A percentile compares a stretch with the other conserved stretches of the same genome.
phyloP scores from a whole-genome alignment of 2,888 invertebrate genomes.

The Kuschelorhynchus macadamiae region DNA sequence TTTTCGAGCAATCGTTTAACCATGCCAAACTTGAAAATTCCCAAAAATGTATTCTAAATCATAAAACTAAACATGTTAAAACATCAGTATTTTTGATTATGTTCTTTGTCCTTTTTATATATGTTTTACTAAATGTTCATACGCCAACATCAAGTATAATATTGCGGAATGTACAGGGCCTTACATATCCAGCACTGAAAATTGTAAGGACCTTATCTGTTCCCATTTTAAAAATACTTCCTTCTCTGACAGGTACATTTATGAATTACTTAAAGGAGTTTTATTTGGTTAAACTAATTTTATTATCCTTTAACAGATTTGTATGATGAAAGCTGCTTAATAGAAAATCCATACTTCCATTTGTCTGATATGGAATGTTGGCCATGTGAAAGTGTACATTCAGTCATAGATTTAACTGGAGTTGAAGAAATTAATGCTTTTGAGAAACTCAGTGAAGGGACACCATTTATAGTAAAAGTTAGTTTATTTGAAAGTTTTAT shows the following conservation, averaged over 20 bases:
- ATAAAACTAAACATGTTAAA: conserved; percentile 39
- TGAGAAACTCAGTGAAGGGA: conserved; percentile 70
- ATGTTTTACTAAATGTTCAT: conserved; percentile 71
- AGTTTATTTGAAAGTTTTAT: no score
- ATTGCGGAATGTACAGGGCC: conserved; percentile 82
- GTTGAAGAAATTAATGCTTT: conserved; percentile 69
- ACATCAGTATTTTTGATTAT: conserved; percentile 53
- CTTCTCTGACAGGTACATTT: conserved; percentile 77
- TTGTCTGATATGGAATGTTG: conserved; percentile 88
- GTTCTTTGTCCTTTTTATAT: conserved; percentile 65
- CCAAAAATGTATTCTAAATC: conserved; percentile 31
- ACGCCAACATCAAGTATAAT: conserved; percentile 77
- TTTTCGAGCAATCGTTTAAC: conserved; percentile 66
- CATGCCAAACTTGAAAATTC: conserved; percentile 49
- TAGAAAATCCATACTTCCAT: conserved; percentile 87
- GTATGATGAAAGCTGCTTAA: conserved; percentile 88
- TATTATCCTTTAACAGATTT: conserved; percentile 71
- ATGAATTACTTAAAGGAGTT: not conserved
- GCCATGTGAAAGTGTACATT: conserved; percentile 82
- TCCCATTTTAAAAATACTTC: conserved; percentile 82
- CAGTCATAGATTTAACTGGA: conserved; percentile 77
- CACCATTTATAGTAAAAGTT: conserved; percentile 73
- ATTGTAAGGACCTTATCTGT: conserved; percentile 80
- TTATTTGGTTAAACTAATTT: not conserved
- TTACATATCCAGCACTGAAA: conserved; percentile 86